phyloP scores from a whole-genome alignment of 2,888 invertebrate genomes.

The Lasioglossum oenotherae region DNA sequence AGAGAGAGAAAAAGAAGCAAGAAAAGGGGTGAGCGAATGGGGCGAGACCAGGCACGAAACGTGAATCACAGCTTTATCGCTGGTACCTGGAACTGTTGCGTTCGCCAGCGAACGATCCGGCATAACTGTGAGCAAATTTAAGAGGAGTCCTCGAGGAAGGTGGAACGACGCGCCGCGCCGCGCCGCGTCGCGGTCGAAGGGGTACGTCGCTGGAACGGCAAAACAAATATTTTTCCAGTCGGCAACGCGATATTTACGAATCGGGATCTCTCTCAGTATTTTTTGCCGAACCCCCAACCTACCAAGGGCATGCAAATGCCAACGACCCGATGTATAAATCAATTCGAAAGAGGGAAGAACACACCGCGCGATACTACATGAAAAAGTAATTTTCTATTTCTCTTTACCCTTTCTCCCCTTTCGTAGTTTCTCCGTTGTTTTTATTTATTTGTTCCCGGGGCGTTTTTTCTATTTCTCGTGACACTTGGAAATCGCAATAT shows the following conservation, averaged over 20 bases:
- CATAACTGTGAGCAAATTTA: constrained; percentile 41
- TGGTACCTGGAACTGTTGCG: constrained; percentile 24
- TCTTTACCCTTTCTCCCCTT: not conserved
- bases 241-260: constrained; percentile 36
- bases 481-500: constrained; percentile 12
- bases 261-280: constrained; percentile 8
- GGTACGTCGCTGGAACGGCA: constrained; percentile 7
- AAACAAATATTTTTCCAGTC: constrained; percentile 41
- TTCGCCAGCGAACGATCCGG: not conserved
- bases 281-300: not conserved
- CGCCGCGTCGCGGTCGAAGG: not conserved
- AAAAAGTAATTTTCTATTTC: constrained; percentile 21
- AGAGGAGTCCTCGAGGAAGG: constrained; percentile 26
- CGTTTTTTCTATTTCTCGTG: not conserved
- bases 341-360: not conserved
- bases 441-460: not conserved
- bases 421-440: not conserved
- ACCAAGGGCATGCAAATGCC: not conserved
- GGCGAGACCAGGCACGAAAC: constrained; percentile 19
- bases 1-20: not conserved
- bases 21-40: constrained; percentile 7
- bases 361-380: constrained; percentile 11
- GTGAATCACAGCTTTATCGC: constrained; percentile 48
- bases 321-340: constrained; percentile 19
- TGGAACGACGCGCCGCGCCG: not conserved